These are phyloP conservation scores for Allygus modestus DNA, from an alignment of 2,888 invertebrate genomes.

Conservation along the genomic window DNA sequence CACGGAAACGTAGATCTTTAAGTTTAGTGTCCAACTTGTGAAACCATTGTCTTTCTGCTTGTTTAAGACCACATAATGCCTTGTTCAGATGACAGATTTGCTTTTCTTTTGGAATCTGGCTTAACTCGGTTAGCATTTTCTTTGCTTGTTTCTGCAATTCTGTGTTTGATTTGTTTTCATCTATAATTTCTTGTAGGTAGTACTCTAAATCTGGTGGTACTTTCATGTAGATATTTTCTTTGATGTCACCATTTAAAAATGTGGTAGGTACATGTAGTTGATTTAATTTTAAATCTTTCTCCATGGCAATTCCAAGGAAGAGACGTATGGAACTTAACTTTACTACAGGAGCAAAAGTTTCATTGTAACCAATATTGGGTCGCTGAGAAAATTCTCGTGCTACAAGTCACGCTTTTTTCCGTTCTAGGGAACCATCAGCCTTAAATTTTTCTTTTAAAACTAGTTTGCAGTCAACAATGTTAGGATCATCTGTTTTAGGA, in stretches of 20 bases:
- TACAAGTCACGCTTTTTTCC: not conserved
- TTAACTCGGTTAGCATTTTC: not conserved
- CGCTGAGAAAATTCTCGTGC: no score
- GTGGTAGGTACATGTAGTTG: not conserved
- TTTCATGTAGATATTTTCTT: constrained; percentile 1
- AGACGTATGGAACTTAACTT: no score
- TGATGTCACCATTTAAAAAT: not conserved
- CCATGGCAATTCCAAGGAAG: not conserved
- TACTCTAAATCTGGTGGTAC: not conserved
- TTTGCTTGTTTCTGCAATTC: not conserved
- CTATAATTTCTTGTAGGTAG: not conserved
- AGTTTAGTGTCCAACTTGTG: not conserved
- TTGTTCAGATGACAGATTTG: constrained; percentile 3
- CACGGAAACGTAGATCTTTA: not conserved
- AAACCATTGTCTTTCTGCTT: not conserved
- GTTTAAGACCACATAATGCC: not conserved
- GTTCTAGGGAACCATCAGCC: constrained; percentile 5
- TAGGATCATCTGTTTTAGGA: not conserved
- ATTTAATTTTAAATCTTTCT: not conserved
- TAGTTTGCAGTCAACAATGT: not conserved
- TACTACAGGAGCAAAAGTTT: no score
- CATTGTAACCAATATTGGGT: no score
- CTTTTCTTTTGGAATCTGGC: not conserved
- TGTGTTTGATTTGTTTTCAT: not conserved
- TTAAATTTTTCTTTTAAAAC: not conserved